Evolutionary conservation across 2,888 invertebrate species (phyloP).

Genomic region (Scaptomyza caliginosa): DNA sequence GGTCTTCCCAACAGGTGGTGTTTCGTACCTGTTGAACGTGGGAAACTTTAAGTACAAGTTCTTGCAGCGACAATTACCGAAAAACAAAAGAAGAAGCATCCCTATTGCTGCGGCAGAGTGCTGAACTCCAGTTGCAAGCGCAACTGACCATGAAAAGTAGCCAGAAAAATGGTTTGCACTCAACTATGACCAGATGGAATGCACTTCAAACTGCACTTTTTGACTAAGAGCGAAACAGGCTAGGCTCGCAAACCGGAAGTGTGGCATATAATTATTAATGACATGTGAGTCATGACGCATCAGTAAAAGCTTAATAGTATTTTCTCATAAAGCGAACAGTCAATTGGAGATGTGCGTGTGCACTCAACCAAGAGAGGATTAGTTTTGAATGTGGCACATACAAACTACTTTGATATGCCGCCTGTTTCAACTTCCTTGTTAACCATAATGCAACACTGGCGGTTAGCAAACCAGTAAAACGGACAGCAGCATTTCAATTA

Average conservation of each 20-base stretch:
- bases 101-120: conserved; percentile 42
- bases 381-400: conserved; percentile 35
- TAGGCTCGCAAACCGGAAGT: conserved; percentile 41
- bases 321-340: conserved; percentile 50
- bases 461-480: conserved; percentile 1
- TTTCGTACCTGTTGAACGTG: conserved; percentile 54
- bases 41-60: conserved; percentile 26
- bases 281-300: conserved; percentile 40
- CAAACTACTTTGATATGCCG: conserved; percentile 45
- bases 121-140: conserved; percentile 18
- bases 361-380: conserved; percentile 52
- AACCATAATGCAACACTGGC: conserved; percentile 50
- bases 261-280: conserved; percentile 62
- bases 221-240: neutral
- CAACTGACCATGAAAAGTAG: conserved; percentile 60
- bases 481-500: conserved; percentile 70
- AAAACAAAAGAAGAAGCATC: conserved; percentile 23
- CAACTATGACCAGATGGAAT: conserved; percentile 44
- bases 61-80: conserved; percentile 38
- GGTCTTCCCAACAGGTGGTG: conserved; percentile 17
- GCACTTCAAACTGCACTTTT: conserved; percentile 38
- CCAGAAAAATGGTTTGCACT: conserved; percentile 19
- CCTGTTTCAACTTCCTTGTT: conserved; percentile 39
- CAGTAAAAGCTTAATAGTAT: conserved; percentile 21
- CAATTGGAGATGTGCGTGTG: conserved; percentile 31